phyloP scores from a whole-genome alignment of 2,888 invertebrate genomes.

The Seira musarum region DNA sequence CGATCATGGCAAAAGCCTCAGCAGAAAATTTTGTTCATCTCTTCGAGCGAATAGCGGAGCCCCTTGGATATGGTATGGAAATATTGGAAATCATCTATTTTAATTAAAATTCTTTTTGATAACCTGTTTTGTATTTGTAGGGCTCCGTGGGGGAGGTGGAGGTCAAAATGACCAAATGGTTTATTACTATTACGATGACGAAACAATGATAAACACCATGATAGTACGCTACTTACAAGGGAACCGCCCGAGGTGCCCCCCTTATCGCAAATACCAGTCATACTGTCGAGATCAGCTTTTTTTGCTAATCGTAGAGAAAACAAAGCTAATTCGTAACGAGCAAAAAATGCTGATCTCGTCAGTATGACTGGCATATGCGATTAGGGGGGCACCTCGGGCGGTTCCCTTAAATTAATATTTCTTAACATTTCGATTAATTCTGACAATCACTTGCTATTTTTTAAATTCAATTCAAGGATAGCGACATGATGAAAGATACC shows the following conservation, averaged over 20 bases:
- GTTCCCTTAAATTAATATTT: no score
- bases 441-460: neutral
- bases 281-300: no score
- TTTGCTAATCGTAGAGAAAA: no score
- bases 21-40: constrained; percentile 54
- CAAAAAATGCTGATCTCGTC: no score
- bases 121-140: constrained; percentile 10
- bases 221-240: constrained; percentile 22
- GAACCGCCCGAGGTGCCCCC: no score
- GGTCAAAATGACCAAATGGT: neutral
- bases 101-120: neutral
- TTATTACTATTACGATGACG: constrained; percentile 41
- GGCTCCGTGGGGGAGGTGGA: constrained; percentile 34
- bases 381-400: no score
- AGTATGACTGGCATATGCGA: no score
- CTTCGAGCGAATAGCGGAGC: constrained; percentile 55
- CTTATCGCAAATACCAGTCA: no score
- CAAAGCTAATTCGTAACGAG: no score
- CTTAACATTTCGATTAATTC: no score
- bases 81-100: neutral
- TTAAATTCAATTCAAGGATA: constrained; percentile 20
- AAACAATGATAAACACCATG: constrained; percentile 18
- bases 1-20: no score
- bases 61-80: constrained; percentile 43
- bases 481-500: constrained; percentile 14